A percentile compares a stretch with the other conserved stretches of the same genome.
These are phyloP conservation scores for Luehdorfia chinensis DNA, from an alignment of 1,140 invertebrate species.

Conservation along the genomic window DNA sequence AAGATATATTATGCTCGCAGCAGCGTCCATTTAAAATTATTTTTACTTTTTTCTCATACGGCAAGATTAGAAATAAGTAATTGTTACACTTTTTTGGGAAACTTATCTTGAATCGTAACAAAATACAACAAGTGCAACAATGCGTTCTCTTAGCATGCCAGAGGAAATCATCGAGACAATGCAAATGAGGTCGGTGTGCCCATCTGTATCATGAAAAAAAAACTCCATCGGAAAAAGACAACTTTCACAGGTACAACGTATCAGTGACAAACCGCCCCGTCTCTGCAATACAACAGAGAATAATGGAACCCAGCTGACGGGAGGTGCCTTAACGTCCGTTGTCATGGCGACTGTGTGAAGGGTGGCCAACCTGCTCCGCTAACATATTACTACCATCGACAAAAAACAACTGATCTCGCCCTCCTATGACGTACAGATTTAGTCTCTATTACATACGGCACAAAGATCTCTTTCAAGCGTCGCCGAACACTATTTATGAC, in stretches of 20 bases:
- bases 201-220: conserved; percentile 1
- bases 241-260: conserved; percentile 40
- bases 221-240: conserved; percentile 18
- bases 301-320: conserved; percentile 74
- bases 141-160: no score
- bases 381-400: conserved; percentile 53
- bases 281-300: conserved; percentile 58
- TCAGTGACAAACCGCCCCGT: conserved; percentile 40
- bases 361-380: conserved; percentile 69
- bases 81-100: no score
- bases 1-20: conserved; percentile 48
- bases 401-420: conserved; percentile 45
- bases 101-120: no score
- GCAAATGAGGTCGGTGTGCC: neutral
- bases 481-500: conserved; percentile 41
- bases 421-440: conserved; percentile 39
- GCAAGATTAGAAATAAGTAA: conserved; percentile 37
- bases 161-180: neutral
- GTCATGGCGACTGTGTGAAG: conserved; percentile 66
- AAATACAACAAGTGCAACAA: no score
- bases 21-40: conserved; percentile 35
- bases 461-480: conserved; percentile 47
- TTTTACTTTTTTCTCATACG: conserved; percentile 31
- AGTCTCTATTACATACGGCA: conserved; percentile 43
- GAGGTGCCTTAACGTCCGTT: conserved; percentile 66